These are phyloP conservation scores for Clamator glandarius DNA, from an alignment of 2,797 vertebrate species.

Conservation along the genomic window DNA sequence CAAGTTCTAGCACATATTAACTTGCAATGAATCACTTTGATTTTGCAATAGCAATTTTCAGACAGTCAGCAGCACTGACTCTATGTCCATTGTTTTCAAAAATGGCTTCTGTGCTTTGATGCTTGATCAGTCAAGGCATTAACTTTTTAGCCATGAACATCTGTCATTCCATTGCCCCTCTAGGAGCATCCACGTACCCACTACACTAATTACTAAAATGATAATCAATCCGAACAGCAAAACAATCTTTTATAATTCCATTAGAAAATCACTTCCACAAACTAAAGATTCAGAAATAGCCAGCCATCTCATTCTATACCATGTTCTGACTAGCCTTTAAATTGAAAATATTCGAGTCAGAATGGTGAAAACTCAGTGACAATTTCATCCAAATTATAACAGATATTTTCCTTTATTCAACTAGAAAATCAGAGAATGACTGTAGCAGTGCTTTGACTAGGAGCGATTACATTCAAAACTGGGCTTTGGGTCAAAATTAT, in stretches of 20 bases:
- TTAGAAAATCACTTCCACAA: neutral
- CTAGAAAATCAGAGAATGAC: neutral
- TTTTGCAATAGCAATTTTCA: neutral
- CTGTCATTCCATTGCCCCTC: neutral
- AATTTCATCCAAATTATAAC: neutral
- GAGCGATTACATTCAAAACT: neutral
- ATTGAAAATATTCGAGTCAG: neutral
- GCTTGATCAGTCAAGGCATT: neutral
- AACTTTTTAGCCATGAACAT: neutral
- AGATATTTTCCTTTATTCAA: neutral
- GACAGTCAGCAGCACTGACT: neutral
- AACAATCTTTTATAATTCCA: neutral
- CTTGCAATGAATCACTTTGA: neutral
- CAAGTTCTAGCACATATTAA: neutral
- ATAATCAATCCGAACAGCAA: neutral
- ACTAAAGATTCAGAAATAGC: neutral
- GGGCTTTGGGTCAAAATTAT: neutral
- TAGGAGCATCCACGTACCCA: neutral
- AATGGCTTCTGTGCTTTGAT: neutral
- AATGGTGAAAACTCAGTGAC: neutral
- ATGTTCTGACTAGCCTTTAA: neutral
- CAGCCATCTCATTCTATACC: neutral
- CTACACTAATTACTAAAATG: neutral
- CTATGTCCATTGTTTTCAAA: neutral
- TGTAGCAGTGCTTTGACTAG: neutral